phyloP scores from a whole-genome alignment of 2,888 invertebrate genomes.

The Hoplodrina ambigua region DNA sequence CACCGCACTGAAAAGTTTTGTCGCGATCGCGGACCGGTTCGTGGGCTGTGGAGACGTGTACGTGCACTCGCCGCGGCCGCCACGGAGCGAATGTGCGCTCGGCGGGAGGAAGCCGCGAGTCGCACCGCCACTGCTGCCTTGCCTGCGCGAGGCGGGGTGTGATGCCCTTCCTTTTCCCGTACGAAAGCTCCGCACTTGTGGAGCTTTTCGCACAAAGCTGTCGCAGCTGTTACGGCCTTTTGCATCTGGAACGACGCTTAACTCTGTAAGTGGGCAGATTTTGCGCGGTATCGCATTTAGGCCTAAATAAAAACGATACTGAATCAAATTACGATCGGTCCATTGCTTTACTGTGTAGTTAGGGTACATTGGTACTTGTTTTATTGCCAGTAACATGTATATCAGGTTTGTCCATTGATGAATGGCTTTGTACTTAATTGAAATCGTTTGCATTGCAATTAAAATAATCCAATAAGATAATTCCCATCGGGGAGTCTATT shows the following conservation, averaged over 20 bases:
- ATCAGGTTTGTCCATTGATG: conserved; percentile 26
- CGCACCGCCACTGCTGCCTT: conserved; percentile 52
- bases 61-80: conserved; percentile 78
- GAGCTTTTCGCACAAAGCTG: conserved; percentile 82
- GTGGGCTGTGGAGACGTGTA: conserved; percentile 59
- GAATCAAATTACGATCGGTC: conserved; percentile 70
- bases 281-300: conserved; percentile 86
- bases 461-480: conserved; percentile 43
- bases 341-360: conserved; percentile 29
- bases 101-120: conserved; percentile 68
- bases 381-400: conserved; percentile 22
- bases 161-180: conserved; percentile 83
- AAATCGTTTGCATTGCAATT: conserved; percentile 33
- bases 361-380: conserved; percentile 14
- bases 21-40: conserved; percentile 81
- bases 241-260: conserved; percentile 75
- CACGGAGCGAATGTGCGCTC: conserved; percentile 83
- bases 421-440: conserved; percentile 32
- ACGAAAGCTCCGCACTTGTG: conserved; percentile 81
- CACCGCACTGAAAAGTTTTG: conserved; percentile 87
- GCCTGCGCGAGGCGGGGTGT: conserved; percentile 79
- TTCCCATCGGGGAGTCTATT: conserved; percentile 26
- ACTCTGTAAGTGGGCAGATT: conserved; percentile 89
- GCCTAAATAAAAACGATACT: conserved; percentile 85
- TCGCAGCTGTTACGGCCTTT: conserved; percentile 74